Percentiles rank a stretch among this genome's conserved stretches.
Evolutionary conservation across 2,888 invertebrate species (phyloP).

Genomic region (Heliconius ismenius): DNA sequence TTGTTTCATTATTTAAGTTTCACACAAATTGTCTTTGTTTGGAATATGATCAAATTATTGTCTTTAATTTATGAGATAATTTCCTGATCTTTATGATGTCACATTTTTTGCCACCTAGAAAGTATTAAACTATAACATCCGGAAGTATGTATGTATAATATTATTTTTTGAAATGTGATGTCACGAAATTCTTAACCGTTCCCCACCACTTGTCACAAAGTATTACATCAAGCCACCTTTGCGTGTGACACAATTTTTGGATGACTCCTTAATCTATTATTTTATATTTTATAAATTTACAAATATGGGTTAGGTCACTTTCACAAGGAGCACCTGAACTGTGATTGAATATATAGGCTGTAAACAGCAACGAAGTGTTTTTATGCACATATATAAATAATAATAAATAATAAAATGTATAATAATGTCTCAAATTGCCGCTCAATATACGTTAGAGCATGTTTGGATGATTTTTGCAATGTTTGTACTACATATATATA

Average conservation of each 20-base stretch:
- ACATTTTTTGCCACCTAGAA: neutral
- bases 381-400: slow-evolving; percentile 31
- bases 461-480: slow-evolving; percentile 29
- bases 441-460: slow-evolving; percentile 36
- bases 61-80: no score
- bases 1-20: neutral
- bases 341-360: slow-evolving; percentile 66
- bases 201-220: no score
- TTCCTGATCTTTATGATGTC: no score
- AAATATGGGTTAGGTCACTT: slow-evolving; percentile 13
- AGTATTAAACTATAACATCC: neutral
- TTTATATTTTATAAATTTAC: no score
- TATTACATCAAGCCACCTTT: no score
- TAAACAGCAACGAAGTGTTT: slow-evolving; percentile 70
- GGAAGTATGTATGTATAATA: no score
- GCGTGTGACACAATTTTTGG: no score
- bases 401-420: slow-evolving; percentile 12
- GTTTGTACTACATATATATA: slow-evolving; percentile 18
- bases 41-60: neutral
- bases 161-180: neutral
- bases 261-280: neutral
- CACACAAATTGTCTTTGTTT: neutral
- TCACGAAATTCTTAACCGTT: neutral
- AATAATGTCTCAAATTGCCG: slow-evolving; percentile 29
- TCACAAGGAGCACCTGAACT: slow-evolving; percentile 40